Percentiles rank a stretch among this genome's conserved stretches.
phyloP scores from a whole-genome alignment of 2,797 vertebrate genomes.

The Notoglanidium macrostoma region DNA sequence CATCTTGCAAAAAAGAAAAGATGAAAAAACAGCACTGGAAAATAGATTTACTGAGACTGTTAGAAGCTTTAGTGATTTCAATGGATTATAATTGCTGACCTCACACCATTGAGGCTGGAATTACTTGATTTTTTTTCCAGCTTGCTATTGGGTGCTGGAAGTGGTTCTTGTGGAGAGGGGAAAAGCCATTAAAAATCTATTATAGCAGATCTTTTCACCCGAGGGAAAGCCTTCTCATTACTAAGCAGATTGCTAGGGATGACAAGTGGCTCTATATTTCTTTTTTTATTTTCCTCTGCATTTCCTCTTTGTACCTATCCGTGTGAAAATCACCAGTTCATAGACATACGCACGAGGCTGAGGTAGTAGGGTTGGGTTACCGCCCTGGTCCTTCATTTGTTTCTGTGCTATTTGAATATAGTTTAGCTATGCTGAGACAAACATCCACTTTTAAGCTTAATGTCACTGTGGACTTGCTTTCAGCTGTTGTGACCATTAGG shows the following conservation, averaged over 20 bases:
- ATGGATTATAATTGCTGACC: conserved; percentile 69
- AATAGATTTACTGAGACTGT: conserved; percentile 57
- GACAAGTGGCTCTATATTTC: conserved; percentile 68
- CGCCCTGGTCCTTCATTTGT: conserved; percentile 11
- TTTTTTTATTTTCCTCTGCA: conserved; percentile 49
- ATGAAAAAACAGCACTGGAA: conserved; percentile 33
- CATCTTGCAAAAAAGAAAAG: conserved; percentile 36
- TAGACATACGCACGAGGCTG: conserved; percentile 53
- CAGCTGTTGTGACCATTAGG: conserved; percentile 18
- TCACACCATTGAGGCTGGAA: conserved; percentile 64
- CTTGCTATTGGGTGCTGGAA: conserved; percentile 65
- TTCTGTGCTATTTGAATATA: not conserved
- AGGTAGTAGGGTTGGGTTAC: conserved; percentile 20
- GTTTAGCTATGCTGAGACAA: not conserved
- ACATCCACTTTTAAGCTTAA: conserved; percentile 34
- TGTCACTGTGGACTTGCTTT: conserved; percentile 29
- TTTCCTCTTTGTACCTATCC: conserved; percentile 55
- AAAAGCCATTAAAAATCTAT: conserved; percentile 77
- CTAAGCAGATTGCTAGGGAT: conserved; percentile 70
- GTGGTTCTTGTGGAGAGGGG: conserved; percentile 61
- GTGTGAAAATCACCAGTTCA: conserved; percentile 53
- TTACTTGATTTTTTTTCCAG: conserved; percentile 62
- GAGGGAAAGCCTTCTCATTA: conserved; percentile 71
- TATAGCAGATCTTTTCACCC: conserved; percentile 73
- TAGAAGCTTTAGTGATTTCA: conserved; percentile 62